Evolutionary conservation across 2,888 invertebrate species (phyloP).

Genomic region (Isoperla grammatica): DNA sequence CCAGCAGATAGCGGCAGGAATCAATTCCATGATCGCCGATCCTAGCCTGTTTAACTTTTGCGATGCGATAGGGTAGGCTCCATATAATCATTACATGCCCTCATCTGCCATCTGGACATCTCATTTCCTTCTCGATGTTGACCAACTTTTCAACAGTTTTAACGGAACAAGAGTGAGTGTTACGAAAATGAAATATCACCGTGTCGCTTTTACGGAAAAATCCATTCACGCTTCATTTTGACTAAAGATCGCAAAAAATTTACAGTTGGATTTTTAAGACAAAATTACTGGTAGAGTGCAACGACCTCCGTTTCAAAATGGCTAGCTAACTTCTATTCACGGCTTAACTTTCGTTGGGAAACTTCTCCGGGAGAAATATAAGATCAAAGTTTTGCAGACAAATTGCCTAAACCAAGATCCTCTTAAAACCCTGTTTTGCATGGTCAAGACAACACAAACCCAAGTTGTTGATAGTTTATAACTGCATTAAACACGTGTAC

Average conservation of each 20-base stretch:
- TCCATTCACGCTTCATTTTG: neutral
- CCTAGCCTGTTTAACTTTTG: neutral
- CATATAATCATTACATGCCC: neutral
- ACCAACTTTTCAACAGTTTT: neutral
- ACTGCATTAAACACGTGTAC: neutral
- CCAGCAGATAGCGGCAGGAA: neutral
- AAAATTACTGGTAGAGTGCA: neutral
- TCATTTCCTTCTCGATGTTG: neutral
- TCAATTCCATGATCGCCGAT: neutral
- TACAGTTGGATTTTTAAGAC: neutral
- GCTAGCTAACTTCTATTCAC: neutral
- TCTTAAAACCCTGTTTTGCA: neutral
- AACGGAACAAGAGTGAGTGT: neutral
- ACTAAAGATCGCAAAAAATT: neutral
- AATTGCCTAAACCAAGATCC: neutral
- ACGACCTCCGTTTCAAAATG: neutral
- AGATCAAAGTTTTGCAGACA: neutral
- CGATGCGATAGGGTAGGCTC: neutral
- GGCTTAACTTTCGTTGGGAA: neutral
- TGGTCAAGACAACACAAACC: slow-evolving; percentile 5
- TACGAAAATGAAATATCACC: neutral
- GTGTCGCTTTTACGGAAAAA: neutral
- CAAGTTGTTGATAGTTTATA: neutral
- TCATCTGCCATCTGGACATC: neutral
- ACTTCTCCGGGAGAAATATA: neutral